These are phyloP conservation scores for Chanos chanos DNA, from an alignment of 2,797 vertebrate genomes.

Conservation along the genomic window DNA sequence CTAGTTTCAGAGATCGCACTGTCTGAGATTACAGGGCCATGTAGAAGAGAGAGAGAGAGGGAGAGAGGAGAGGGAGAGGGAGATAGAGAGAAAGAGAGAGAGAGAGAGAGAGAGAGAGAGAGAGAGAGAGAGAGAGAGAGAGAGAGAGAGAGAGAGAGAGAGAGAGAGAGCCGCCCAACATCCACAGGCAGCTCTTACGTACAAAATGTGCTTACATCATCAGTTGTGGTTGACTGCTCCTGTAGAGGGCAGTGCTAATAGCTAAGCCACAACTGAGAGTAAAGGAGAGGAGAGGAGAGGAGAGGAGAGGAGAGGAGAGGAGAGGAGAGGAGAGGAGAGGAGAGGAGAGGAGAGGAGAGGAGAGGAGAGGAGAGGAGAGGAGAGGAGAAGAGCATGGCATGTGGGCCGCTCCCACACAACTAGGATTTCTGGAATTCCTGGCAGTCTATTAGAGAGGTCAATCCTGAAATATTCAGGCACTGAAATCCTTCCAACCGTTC, in stretches of 20 bases:
- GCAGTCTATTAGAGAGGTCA: constrained; percentile 70
- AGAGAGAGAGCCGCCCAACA: no score
- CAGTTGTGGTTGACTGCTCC: constrained; percentile 61
- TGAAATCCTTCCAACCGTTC: constrained; percentile 55
- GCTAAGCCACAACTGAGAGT: constrained; percentile 56
- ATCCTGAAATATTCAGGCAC: constrained; percentile 66
- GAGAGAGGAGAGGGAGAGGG: background rate
- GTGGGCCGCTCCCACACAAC: constrained; percentile 65
- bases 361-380: background rate
- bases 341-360: constrained; percentile 21
- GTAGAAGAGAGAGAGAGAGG: constrained; percentile 7
- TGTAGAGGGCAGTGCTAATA: constrained; percentile 78
- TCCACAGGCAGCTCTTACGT: constrained; percentile 57
- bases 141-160: background rate
- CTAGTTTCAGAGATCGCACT: background rate
- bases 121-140: background rate
- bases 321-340: background rate
- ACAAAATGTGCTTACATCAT: constrained; percentile 75
- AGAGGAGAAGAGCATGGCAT: constrained; percentile 31
- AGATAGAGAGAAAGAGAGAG: background rate
- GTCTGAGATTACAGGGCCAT: background rate
- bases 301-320: constrained; percentile 3
- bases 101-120: background rate
- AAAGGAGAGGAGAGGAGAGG: background rate
- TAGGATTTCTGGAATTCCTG: constrained; percentile 75